Base-by-base conservation (phyloP, 1,140 invertebrate genomes). In the Diabrotica undecimpunctata region DNA sequence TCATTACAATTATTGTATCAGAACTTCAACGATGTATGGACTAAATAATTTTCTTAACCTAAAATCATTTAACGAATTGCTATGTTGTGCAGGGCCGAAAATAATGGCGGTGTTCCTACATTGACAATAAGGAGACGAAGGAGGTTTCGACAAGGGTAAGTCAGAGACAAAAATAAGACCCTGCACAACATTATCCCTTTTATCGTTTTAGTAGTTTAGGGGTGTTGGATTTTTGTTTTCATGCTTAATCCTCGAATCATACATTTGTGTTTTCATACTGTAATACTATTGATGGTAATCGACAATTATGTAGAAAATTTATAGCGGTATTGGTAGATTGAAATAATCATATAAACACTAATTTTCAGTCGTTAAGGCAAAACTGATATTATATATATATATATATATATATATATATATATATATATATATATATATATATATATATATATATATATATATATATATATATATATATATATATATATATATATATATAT, bases 71-170 rank as follows among this genome's bases (percentile, higher is more conserved):
- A 52, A 25, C 25, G 25, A 25, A 25, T 25, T 25, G 25, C 25
- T 59, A 50, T 74, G 70, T 75, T 79, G 75, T 79, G 75, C 76
- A 79, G 77, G 77, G 77, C 76, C 72, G 77, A 79, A 75, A 75
- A 76, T 70, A 77, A 76, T 72, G 75, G 75, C 64, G 73, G 73
- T 56, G 66, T 69, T 7, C 72, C 77, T n/a, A 78, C 75, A 57
- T 70, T 79, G 68, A 77, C 77, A 64, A 74, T 79, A 61, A 69
- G 77, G 62, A 74, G 77, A 66, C 70, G 77, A 57, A 72, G 77
- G 62, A 75, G 72, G 69, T 76, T 77, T 66, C 71, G 71, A 66
- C 68, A 70, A 60, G 76, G 77, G 77, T 79, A 67, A 75, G 73
- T 75, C 62, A n/a, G 41, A 53, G 25, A 25, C 25, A 54, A 10